Evolutionary conservation across 2,113 vertebrate genomes (phyloP), one percentile per base, ranked within the genome.

Genomic region (Notothenia rossii): DNA sequence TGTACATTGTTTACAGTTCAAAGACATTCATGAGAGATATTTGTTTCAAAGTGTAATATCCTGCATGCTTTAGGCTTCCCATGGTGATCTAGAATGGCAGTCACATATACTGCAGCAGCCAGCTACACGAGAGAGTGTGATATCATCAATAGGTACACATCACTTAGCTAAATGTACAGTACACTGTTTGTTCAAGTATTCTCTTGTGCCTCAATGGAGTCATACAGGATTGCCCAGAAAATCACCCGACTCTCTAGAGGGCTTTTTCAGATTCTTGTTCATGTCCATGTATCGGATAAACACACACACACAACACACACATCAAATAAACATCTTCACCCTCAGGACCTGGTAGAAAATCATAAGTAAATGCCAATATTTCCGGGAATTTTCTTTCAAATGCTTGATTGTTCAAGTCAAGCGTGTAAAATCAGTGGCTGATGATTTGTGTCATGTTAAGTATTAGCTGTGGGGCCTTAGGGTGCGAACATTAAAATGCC

Each of bases 291-390:
- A 46, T 78, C 55, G 79, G 72, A 89, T 75, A 72, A 79, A 81
- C 72, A 65, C 46, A 2, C 56, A 1, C 20, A 43, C 15, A 65
- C 50, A 40, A 67, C 59, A 75, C 49, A 77, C 72, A 86, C 15
- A 59, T 29, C 36, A 40, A 29, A 61, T 75, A 66, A 59, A 8
- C 54, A 56, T 66, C 59, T 75, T 8, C 72, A 86, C 91, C 81
- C 87, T 77, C 43, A 73, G 88, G 89, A 83, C 25, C 65, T 46
- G 12, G 45, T 80, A n/a, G 46, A 85, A 40, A 40, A 29, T 7
- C 83, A 63, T 12, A 88, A 92, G 91, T 90, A 94, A 95, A 95
- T 91, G 94, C 88, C 93, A 95, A 81, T 86, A 93, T 91, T 94
- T 95, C 90, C 90, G 90, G 91, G 83, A 77, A 88, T 86, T 59